A percentile compares a stretch with the other conserved stretches of the same genome.
phyloP scores from a whole-genome alignment of 2,888 invertebrate species.

The Lomographa bimaculata region DNA sequence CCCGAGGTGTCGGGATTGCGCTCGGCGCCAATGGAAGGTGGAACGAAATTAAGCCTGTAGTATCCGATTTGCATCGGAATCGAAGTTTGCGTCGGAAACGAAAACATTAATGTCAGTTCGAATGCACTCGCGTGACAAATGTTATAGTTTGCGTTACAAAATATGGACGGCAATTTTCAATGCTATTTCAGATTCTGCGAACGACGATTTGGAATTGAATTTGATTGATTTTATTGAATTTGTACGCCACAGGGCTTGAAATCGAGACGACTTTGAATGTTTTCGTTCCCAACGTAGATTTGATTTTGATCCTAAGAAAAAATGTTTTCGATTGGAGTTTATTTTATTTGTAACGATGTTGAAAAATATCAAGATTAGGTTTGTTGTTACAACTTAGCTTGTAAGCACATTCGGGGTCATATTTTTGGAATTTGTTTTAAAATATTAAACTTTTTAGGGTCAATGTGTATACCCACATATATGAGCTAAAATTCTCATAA shows the following conservation, averaged over 20 bases:
- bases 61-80: constrained; percentile 47
- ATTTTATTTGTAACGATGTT: too few species aligned
- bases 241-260: constrained; percentile 3
- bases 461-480: too few species aligned
- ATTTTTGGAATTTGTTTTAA: too few species aligned
- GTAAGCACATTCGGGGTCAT: too few species aligned
- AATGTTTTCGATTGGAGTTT: too few species aligned
- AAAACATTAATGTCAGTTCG: constrained; percentile 25
- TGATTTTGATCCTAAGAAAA: too few species aligned
- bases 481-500: too few species aligned
- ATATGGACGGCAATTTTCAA: constrained; percentile 17
- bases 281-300: constrained; percentile 6
- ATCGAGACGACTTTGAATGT: constrained; percentile 5
- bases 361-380: too few species aligned
- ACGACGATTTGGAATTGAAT: constrained; percentile 20
- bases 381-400: too few species aligned
- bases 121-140: constrained; percentile 27
- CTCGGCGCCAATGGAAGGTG: constrained; percentile 32
- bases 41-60: constrained; percentile 39
- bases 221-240: constrained; percentile 27
- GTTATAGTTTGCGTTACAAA: constrained; percentile 20
- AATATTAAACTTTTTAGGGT: too few species aligned
- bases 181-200: constrained; percentile 16
- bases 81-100: constrained; percentile 39
- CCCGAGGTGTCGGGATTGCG: background rate